These are phyloP conservation scores for Tetropium fuscum DNA, from an alignment of 2,888 invertebrate species.

Conservation along the genomic window DNA sequence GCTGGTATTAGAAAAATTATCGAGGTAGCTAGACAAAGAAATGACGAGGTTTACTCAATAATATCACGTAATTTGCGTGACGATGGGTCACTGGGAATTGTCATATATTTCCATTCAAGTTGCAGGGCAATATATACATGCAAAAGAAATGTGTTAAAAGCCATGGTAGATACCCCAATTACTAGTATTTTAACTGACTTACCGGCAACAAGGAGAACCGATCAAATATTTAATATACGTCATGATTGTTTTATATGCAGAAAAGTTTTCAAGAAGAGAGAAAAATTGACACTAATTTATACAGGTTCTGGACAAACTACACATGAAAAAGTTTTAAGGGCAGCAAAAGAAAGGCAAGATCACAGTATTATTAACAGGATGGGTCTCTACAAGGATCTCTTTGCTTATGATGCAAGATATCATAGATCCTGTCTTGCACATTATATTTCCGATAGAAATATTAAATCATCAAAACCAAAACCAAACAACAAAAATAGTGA, in stretches of 20 bases:
- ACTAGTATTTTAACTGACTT: background rate
- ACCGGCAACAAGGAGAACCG: background rate
- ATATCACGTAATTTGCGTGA: background rate
- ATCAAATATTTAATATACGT: background rate
- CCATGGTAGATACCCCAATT: background rate
- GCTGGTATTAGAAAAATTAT: background rate
- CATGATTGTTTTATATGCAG: slow-evolving; percentile 1
- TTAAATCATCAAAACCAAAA: background rate
- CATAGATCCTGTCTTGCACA: background rate
- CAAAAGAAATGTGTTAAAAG: slow-evolving; percentile 1
- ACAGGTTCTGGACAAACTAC: background rate
- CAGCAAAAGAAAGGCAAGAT: background rate
- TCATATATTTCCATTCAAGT: background rate
- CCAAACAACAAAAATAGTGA: slow-evolving; percentile 1
- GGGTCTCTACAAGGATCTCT: slow-evolving; percentile 1
- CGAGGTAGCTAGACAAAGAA: background rate
- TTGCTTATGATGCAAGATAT: background rate
- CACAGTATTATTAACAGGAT: background rate
- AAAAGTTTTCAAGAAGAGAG: background rate
- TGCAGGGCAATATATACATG: slow-evolving; percentile 1
- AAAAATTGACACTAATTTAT: slow-evolving; percentile 1
- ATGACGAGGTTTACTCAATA: slow-evolving; percentile 1
- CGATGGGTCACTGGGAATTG: background rate
- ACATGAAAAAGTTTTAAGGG: slow-evolving; percentile 1
- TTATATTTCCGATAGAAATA: background rate